These are phyloP conservation scores for Sciurus carolinensis DNA, from an alignment of 2,797 vertebrate genomes.

Conservation along the genomic window DNA sequence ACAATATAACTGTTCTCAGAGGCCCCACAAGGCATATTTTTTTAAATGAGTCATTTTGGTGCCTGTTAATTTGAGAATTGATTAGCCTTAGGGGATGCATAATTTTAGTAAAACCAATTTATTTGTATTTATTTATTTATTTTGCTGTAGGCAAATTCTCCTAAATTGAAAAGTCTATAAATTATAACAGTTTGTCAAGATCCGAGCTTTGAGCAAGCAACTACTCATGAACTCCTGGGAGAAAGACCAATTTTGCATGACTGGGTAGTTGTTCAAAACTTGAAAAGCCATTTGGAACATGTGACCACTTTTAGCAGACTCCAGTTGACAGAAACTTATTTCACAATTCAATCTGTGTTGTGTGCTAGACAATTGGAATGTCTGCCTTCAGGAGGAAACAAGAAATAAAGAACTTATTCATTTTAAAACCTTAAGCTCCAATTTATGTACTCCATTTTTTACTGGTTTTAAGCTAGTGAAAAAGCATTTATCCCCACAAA, in stretches of 20 bases:
- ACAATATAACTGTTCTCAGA: neutral
- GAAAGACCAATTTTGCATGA: neutral
- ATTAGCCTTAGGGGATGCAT: neutral
- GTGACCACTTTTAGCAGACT: neutral
- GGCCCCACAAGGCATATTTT: neutral
- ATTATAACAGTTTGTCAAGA: neutral
- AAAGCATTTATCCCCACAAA: slow-evolving; percentile 1
- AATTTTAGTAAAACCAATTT: slow-evolving; percentile 59
- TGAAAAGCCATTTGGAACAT: slow-evolving; percentile 13
- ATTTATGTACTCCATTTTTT: neutral
- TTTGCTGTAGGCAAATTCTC: neutral
- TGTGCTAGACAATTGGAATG: neutral
- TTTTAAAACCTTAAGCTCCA: neutral
- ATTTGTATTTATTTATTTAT: neutral
- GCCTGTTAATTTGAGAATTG: slow-evolving; percentile 51
- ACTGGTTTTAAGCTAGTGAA: neutral
- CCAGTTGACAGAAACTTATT: slow-evolving; percentile 17
- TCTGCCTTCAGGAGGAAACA: slow-evolving; percentile 43
- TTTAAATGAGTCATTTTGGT: neutral
- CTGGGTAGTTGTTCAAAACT: neutral
- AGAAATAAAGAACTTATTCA: slow-evolving; percentile 14
- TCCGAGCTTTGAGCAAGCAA: neutral
- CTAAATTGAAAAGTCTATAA: neutral
- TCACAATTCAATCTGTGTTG: neutral
- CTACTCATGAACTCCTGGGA: neutral